Percentiles rank a stretch among this genome's conserved stretches.
phyloP scores from a whole-genome alignment of 2,888 invertebrate species.

The Leucania comma region DNA sequence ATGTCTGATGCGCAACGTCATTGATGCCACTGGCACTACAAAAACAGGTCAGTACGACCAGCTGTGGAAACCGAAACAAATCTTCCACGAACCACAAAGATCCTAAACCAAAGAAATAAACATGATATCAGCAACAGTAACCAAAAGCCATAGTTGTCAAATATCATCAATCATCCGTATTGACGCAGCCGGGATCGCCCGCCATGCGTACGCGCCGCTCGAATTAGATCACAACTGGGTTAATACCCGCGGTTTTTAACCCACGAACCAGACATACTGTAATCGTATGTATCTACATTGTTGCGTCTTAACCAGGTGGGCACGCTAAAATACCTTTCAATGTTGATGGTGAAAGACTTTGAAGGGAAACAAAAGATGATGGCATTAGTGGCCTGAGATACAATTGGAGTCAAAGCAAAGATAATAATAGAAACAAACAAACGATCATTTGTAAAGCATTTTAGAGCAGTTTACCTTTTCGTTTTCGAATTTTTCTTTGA shows the following conservation, averaged over 20 bases:
- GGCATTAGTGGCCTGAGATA: background rate
- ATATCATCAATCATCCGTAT: constrained; percentile 61
- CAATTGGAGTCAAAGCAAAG: constrained; percentile 22
- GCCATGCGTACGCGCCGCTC: constrained; percentile 64
- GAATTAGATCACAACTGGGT: constrained; percentile 82
- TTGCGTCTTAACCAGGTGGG: constrained; percentile 45
- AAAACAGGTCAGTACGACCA: constrained; percentile 3
- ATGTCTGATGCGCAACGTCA: background rate
- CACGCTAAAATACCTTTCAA: constrained; percentile 23
- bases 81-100: constrained; percentile 21
- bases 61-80: background rate
- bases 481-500: constrained; percentile 12
- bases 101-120: constrained; percentile 30
- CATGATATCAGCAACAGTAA: constrained; percentile 31
- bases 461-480: constrained; percentile 8
- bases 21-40: background rate
- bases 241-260: constrained; percentile 75
- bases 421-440: constrained; percentile 25
- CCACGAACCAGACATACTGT: constrained; percentile 59
- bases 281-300: constrained; percentile 70
- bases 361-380: constrained; percentile 14
- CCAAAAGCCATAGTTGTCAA: constrained; percentile 56
- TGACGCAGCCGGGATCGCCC: constrained; percentile 58
- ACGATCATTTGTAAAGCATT: background rate
- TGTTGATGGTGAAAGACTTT: constrained; percentile 8